These are phyloP conservation scores for Ctenochaetus hawaiiensis DNA, from an alignment of 2,797 vertebrate species.

Conservation along the genomic window DNA sequence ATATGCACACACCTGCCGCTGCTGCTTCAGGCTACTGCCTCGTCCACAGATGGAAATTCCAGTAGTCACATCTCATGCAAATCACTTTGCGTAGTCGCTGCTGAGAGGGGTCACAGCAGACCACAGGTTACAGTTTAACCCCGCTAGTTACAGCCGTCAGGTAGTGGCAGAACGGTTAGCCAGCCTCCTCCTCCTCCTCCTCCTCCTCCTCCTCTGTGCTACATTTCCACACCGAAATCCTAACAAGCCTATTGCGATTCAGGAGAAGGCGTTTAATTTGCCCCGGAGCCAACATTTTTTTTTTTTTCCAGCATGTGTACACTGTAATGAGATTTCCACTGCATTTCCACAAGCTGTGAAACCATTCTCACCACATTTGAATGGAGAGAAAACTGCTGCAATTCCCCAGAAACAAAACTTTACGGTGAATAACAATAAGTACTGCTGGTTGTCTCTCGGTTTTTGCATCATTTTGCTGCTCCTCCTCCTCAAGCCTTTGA, in stretches of 20 bases:
- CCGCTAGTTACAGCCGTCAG: slow-evolving; percentile 66
- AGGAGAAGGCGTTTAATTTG: slow-evolving; percentile 78
- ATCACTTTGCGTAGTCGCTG: slow-evolving; percentile 45
- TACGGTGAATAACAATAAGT: slow-evolving; percentile 74
- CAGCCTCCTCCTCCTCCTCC: neutral
- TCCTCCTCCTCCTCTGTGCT: neutral
- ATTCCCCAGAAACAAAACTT: slow-evolving; percentile 74
- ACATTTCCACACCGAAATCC: slow-evolving; percentile 75
- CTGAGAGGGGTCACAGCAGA: slow-evolving; percentile 49
- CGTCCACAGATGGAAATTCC: slow-evolving; percentile 55
- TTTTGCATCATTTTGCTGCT: slow-evolving; percentile 60
- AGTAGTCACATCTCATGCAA: slow-evolving; percentile 65
- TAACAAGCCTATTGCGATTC: slow-evolving; percentile 79
- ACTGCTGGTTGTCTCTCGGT: slow-evolving; percentile 54
- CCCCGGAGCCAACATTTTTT: slow-evolving; percentile 69
- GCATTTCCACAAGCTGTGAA: slow-evolving; percentile 74
- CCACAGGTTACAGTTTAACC: slow-evolving; percentile 73
- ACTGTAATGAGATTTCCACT: slow-evolving; percentile 80
- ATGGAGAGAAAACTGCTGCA: slow-evolving; percentile 58
- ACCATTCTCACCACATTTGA: slow-evolving; percentile 67
- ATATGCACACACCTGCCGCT: slow-evolving; percentile 40
- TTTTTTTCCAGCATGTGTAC: slow-evolving; percentile 75
- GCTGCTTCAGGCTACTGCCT: slow-evolving; percentile 40
- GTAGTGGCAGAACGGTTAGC: slow-evolving; percentile 47
- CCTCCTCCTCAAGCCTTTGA: slow-evolving; percentile 43